Conservation (phyloP, 1,140 invertebrate species). For the Ooceraea biroi region DNA sequence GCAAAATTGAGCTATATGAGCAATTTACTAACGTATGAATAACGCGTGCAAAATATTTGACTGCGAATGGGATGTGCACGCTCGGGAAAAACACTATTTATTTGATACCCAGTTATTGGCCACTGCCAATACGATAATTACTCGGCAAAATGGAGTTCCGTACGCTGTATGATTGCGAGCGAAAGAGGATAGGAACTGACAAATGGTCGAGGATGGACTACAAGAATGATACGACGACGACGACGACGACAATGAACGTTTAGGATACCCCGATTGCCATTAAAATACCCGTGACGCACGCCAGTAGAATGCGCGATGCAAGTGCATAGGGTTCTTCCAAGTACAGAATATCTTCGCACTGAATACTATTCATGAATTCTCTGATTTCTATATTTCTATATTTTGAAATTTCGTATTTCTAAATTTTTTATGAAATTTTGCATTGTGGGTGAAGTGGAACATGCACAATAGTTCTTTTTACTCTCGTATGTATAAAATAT, state of each 20-base stretch:
- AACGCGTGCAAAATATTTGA: background rate
- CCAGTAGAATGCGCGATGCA: constrained; percentile 48
- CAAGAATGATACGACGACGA: constrained; percentile 28
- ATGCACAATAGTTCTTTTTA: background rate
- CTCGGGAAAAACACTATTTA: constrained; percentile 11
- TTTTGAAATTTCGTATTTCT: background rate
- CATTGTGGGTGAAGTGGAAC: background rate
- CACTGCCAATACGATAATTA: constrained; percentile 49
- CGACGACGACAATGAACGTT: constrained; percentile 28
- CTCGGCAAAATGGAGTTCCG: background rate
- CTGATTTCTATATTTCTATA: constrained; percentile 6
- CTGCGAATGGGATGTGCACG: constrained; percentile 7
- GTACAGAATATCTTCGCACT: constrained; percentile 13
- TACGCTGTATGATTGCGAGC: constrained; percentile 7
- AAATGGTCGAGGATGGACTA: background rate
- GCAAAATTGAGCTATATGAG: constrained; percentile 3
- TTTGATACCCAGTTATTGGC: constrained; percentile 26
- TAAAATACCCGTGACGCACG: constrained; percentile 62
- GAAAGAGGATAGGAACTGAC: constrained; percentile 10
- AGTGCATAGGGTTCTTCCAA: constrained; percentile 53
- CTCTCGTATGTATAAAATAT: background rate
- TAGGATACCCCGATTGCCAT: constrained; percentile 53
- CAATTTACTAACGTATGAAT: constrained; percentile 18
- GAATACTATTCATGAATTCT: background rate
- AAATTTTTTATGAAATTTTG: background rate